Conservation (phyloP, 2,113 vertebrate species). For the Edolisoma coerulescens region DNA sequence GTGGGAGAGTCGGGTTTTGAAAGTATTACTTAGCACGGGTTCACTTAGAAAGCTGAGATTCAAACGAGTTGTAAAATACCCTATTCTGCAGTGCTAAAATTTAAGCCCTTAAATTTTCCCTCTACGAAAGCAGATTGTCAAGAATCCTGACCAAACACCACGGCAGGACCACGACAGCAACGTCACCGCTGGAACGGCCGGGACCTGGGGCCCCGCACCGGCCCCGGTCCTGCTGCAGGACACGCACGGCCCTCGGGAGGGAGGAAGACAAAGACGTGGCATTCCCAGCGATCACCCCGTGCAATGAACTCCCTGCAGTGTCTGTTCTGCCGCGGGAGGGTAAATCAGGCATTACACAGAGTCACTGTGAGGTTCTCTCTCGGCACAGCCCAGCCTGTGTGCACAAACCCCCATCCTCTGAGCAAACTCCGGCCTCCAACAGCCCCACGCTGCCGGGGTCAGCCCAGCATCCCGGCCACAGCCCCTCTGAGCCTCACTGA, state of each 20-base stretch:
- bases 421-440: not conserved
- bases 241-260: not conserved
- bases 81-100: conserved; percentile 2
- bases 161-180: not conserved
- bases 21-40: not conserved
- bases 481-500: not conserved
- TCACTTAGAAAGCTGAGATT: not conserved
- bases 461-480: not conserved
- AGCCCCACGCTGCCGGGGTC: not conserved
- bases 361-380: not conserved
- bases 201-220: fast-evolving
- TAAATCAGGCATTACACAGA: not conserved
- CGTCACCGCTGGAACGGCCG: fast-evolving
- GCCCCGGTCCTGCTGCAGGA: not conserved
- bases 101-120: conserved; percentile 49
- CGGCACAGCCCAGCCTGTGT: not conserved
- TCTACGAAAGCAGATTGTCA: conserved; percentile 1
- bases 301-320: not conserved
- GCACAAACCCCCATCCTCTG: not conserved
- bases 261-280: conserved; percentile 36
- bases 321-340: not conserved
- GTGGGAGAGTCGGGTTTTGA: not conserved
- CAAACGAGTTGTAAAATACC: not conserved
- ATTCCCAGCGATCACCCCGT: fast-evolving
- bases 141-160: not conserved